Base-by-base conservation (phyloP, 2,113 vertebrate species). In the Tonatia bakeri region DNA sequence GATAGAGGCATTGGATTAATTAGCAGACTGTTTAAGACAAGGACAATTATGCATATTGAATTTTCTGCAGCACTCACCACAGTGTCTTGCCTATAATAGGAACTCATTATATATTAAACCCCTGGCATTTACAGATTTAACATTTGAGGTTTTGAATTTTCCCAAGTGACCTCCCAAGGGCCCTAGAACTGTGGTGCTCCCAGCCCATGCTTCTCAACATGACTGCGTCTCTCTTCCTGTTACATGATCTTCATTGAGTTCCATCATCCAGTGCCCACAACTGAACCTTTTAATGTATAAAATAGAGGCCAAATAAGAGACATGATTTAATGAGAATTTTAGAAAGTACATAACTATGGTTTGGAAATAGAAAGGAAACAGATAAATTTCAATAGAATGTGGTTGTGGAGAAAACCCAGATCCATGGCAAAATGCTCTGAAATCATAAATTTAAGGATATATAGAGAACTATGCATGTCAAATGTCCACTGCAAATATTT, bases 61-160 rank as follows among this genome's bases (percentile, higher is more conserved):
- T 95, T 91, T 28, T 85, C 59, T 67, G 16, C 20, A 52, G 38
- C 26, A 56, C 17, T 91, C 13, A 12, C 16, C 36, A 38, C 38
- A 79, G 15, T 91, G 77, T 36, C 50, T 73, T 88, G 31, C 26
- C 33, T 82, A 13, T 56, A 69, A 80, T 36, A 75, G 81, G n/a
- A 20, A 43, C 75, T 90, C 67, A 40, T 43, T 87, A 81, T 85
- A 47, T 13, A 69, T 80, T 65, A 90, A 70, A 72, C 3, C 76
- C 52, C 54, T 86, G 79, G n/a, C 43, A 93, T 79, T 88, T 52
- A 36, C 28, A 64, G 45, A 91, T 85, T 73, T 82, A 69, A 89
- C 43, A 50, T 89, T 94, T 79, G 56, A 56, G 20, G 64, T 75
- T 97, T 91, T 54, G 38, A 64, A 52, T 96, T 95, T 95, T 94